A percentile compares a stretch with the other conserved stretches of the same genome.
Conservation (phyloP, 2,888 invertebrate genomes). For the Alsophila aescularia region DNA sequence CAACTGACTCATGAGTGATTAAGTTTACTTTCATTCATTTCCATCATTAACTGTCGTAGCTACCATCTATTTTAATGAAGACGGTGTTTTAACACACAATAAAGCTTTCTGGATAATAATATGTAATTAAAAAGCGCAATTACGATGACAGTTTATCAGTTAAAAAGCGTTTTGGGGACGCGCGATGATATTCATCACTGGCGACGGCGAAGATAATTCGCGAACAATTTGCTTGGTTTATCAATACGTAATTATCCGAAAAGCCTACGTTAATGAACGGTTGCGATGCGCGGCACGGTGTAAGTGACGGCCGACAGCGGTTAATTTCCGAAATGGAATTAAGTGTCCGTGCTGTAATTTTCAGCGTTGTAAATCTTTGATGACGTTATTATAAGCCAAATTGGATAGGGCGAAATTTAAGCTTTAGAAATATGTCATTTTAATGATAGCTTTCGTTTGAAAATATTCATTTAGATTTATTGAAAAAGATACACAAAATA, state of each 20-base stretch:
- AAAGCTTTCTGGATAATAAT: constrained; percentile 53
- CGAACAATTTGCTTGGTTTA: constrained; percentile 81
- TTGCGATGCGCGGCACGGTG: constrained; percentile 56
- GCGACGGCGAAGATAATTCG: constrained; percentile 69
- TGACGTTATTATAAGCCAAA: constrained; percentile 15
- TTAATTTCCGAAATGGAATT: constrained; percentile 5
- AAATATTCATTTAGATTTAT: neutral
- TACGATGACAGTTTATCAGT: constrained; percentile 58
- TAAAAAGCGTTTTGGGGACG: constrained; percentile 58
- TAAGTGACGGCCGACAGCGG: constrained; percentile 50
- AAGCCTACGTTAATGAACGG: constrained; percentile 77
- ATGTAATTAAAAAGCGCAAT: constrained; percentile 58
- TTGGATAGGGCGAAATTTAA: constrained; percentile 9
- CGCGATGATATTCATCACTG: constrained; percentile 72
- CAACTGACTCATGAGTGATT: constrained; percentile 16
- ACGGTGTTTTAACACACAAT: constrained; percentile 55
- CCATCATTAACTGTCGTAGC: constrained; percentile 5
- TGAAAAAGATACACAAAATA: no score
- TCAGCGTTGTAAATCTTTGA: constrained; percentile 20
- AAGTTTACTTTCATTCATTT: constrained; percentile 26
- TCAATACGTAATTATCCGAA: constrained; percentile 81
- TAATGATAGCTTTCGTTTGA: neutral
- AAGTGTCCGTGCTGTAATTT: constrained; percentile 9
- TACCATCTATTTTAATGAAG: constrained; percentile 33
- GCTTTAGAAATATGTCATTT: neutral